These are phyloP conservation scores for Tachystola acroxantha DNA, from an alignment of 2,888 invertebrate species.

Conservation along the genomic window DNA sequence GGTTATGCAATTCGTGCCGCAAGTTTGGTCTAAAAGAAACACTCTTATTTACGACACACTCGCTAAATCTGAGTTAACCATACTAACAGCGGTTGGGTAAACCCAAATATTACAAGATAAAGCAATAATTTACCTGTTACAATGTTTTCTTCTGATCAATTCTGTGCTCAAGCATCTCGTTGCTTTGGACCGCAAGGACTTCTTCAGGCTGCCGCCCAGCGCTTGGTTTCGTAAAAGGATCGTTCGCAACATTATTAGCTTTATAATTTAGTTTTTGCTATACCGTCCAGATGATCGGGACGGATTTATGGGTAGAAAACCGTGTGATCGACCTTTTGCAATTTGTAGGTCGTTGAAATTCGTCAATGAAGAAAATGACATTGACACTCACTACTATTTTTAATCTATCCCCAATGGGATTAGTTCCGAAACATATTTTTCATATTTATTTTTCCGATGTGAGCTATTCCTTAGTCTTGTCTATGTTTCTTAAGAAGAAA, in stretches of 20 bases:
- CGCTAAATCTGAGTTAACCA: not conserved
- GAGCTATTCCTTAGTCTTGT: too few relatives aligned
- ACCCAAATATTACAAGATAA: slow-evolving; percentile 13
- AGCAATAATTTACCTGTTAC: slow-evolving; percentile 73
- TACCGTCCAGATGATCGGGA: slow-evolving; percentile 61
- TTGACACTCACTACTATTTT: too few relatives aligned
- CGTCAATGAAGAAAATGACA: not conserved
- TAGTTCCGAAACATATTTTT: too few relatives aligned
- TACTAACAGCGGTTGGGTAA: not conserved
- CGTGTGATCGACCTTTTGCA: slow-evolving; percentile 63
- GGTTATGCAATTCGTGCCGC: slow-evolving; percentile 67
- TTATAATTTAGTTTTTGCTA: slow-evolving; percentile 38
- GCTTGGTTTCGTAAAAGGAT: slow-evolving; percentile 83
- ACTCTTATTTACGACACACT: slow-evolving; percentile 7
- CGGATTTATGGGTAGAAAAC: slow-evolving; percentile 41
- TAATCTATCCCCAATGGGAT: too few relatives aligned
- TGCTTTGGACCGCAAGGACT: slow-evolving; percentile 76
- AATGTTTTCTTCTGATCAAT: slow-evolving; percentile 79
- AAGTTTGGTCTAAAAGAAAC: slow-evolving; percentile 11
- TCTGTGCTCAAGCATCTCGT: slow-evolving; percentile 80
- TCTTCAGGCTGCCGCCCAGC: slow-evolving; percentile 80
- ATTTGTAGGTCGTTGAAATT: slow-evolving; percentile 62
- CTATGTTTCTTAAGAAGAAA: too few relatives aligned
- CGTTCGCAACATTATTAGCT: slow-evolving; percentile 84
- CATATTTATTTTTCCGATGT: too few relatives aligned